phyloP scores from a whole-genome alignment of 2,888 invertebrate species.

The Drosophila vallismaia region DNA sequence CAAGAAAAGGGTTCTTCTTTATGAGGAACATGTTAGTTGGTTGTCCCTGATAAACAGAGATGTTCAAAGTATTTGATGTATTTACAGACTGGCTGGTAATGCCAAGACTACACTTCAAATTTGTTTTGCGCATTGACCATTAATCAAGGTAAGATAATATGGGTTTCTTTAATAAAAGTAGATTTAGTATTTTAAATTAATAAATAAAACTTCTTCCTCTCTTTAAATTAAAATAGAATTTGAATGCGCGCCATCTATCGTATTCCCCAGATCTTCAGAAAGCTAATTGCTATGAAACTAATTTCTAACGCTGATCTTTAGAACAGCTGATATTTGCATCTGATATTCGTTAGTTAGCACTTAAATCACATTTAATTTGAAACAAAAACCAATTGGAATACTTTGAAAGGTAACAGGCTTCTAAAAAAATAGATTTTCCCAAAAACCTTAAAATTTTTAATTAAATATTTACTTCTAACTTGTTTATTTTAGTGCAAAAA shows the following conservation, averaged over 20 bases:
- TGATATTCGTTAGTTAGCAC: too few species aligned
- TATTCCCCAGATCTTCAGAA: not conserved
- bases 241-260: not conserved
- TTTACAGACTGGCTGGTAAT: conserved; percentile 3
- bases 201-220: too few species aligned
- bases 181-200: too few species aligned
- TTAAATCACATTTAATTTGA: not conserved
- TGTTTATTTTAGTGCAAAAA: not conserved
- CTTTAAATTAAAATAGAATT: not conserved
- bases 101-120: not conserved
- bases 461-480: not conserved
- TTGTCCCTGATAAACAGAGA: conserved; percentile 48
- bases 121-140: not conserved
- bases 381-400: not conserved
- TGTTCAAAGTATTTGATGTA: conserved; percentile 35
- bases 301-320: not conserved
- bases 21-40: conserved; percentile 50
- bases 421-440: not conserved
- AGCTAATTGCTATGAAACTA: not conserved
- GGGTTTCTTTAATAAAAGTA: too few species aligned
- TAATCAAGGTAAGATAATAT: not conserved
- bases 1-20: conserved; percentile 34
- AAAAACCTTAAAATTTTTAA: not conserved
- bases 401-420: not conserved
- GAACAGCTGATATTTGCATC: not conserved